Conservation (phyloP, 2,797 vertebrate genomes). For the Malurus splendens region DNA sequence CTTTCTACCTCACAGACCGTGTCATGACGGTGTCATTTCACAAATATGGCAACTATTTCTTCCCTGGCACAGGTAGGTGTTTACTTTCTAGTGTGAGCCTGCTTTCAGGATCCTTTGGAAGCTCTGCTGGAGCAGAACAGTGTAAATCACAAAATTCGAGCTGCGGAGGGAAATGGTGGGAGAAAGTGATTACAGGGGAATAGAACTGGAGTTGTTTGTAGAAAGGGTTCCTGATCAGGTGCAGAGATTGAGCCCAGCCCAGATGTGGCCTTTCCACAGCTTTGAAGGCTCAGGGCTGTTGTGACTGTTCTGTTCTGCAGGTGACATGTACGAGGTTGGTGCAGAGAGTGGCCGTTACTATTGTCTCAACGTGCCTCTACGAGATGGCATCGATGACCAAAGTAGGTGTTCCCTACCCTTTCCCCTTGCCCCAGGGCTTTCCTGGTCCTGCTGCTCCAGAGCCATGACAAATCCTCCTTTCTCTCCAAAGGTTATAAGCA, state of each 20-base stretch:
- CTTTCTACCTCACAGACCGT: conserved; percentile 95
- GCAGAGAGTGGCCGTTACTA: conserved; percentile 97
- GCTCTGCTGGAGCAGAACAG: background rate
- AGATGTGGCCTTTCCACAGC: background rate
- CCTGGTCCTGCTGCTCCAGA: background rate
- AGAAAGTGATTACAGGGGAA: background rate
- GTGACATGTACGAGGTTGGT: conserved; percentile 98
- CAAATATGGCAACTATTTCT: conserved; percentile 98
- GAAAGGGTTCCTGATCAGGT: background rate
- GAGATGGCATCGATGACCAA: conserved; percentile 97
- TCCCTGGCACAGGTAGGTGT: conserved; percentile 89
- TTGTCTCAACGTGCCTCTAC: conserved; percentile 92
- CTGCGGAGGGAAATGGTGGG: background rate
- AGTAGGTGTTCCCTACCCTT: conserved; percentile 57
- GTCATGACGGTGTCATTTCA: conserved; percentile 99
- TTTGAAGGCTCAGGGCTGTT: background rate
- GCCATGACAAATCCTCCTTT: conserved; percentile 37
- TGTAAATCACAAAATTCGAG: rapidly evolving
- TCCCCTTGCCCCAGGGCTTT: background rate
- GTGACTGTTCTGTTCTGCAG: conserved; percentile 56
- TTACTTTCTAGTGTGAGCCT: background rate
- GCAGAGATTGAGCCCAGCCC: background rate
- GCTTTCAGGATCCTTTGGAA: background rate
- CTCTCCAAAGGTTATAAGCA: conserved; percentile 88
- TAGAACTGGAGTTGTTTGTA: too few relatives aligned